Evolutionary conservation across 2,888 invertebrate genomes (phyloP).

Genomic region (Leucoma salicis): DNA sequence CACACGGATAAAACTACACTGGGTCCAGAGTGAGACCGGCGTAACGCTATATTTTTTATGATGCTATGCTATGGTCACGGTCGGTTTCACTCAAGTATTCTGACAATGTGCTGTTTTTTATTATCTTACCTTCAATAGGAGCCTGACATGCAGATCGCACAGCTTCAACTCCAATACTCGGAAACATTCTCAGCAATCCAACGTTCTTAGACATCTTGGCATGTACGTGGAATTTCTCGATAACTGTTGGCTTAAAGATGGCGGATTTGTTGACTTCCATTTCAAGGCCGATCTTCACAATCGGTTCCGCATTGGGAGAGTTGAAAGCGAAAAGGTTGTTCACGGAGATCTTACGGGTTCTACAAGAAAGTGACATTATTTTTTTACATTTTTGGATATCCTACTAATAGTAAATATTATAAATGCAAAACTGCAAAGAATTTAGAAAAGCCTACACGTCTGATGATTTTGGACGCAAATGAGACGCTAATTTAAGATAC

Average conservation of each 20-base stretch:
- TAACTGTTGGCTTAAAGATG: conserved; percentile 66
- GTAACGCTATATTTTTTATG: too few relatives aligned
- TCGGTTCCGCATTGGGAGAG: conserved; percentile 92
- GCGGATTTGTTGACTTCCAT: conserved; percentile 84
- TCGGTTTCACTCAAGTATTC: too few relatives aligned
- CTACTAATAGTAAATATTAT: too few relatives aligned
- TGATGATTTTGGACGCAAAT: too few relatives aligned
- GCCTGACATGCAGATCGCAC: conserved; percentile 87
- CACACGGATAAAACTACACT: too few relatives aligned
- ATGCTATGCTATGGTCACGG: too few relatives aligned
- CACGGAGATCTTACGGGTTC: conserved; percentile 89
- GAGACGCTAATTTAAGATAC: too few relatives aligned
- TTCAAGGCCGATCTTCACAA: conserved; percentile 92
- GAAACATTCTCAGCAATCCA: conserved; percentile 93
- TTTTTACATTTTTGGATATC: too few relatives aligned
- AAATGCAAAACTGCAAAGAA: too few relatives aligned
- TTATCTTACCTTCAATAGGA: conserved; percentile 83
- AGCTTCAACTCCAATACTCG: conserved; percentile 92
- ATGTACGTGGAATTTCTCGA: conserved; percentile 86
- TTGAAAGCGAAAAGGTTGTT: conserved; percentile 90
- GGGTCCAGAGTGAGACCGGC: too few relatives aligned
- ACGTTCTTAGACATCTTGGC: conserved; percentile 91
- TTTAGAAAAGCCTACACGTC: too few relatives aligned
- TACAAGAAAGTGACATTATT: conserved; percentile 20
- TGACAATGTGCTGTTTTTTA: too few relatives aligned